Evolutionary conservation across 2,888 invertebrate species (phyloP), one percentile per base, ranked within the genome.

Genomic region (Drosophila peninsularis): DNA sequence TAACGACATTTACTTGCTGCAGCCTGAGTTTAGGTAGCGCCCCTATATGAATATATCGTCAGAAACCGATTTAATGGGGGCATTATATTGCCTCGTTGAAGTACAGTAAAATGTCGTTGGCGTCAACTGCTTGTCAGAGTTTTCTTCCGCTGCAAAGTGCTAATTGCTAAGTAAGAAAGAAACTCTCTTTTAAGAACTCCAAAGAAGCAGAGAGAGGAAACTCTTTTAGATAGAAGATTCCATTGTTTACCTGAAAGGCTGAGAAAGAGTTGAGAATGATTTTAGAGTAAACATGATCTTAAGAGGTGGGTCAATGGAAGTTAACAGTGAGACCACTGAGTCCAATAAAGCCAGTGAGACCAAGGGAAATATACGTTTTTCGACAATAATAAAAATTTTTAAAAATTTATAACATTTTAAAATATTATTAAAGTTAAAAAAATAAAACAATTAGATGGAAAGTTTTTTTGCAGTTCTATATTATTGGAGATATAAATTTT

Each of bases 1-100:
- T 44, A 32, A 55, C 30, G 14, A 10, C 17, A 54, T 41, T n/a
- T 44, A 21, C 45, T n/a, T 34, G 10, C 17, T 44, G 17, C n/a
- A 45, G 27, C 2, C 17, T 47, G 13, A 6, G 11, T 1, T 6
- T 13, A 30, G 27, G 2, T 42, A 21, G 42, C 42, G 21, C 42
- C 21, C 13, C 21, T 21, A 21, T 21, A 1, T 21, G 17, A 11
- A 19, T 19, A 19, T 19, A 41, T 41, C 10, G 17, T 11, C 1
- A 19, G n/a, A 41, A 30, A 30, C 1, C 2, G 11, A n/a, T 30
- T 47, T 30, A 30, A 13, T 30, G 17, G 10, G 30, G 11, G 6
- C 17, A 30, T n/a, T 45, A 2, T n/a, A n/a, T 24, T 10, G 0
- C 3, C 2, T 44, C n/a, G n/a, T n/a, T 45, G n/a, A 47, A 7